phyloP scores from a whole-genome alignment of 2,888 invertebrate species.

The Cheilosia soror region DNA sequence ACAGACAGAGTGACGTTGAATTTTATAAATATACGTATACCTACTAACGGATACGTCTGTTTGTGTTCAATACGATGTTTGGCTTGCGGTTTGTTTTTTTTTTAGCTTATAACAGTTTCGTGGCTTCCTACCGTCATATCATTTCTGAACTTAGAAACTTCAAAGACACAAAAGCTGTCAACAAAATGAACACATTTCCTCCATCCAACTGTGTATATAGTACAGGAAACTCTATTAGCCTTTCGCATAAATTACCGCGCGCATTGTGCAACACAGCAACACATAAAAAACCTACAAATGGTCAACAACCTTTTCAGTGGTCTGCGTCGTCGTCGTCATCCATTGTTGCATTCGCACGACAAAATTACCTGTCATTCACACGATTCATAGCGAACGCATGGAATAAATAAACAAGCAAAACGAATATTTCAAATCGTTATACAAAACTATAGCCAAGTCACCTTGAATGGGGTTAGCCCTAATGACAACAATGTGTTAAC shows the following conservation, averaged over 20 bases:
- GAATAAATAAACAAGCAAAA: slow-evolving; percentile 19
- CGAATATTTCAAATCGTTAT: slow-evolving; percentile 6
- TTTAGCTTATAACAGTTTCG: no score
- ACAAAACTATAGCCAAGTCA: neutral
- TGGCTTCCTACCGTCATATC: no score
- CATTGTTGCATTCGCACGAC: slow-evolving; percentile 19
- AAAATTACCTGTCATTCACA: neutral
- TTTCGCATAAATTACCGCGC: slow-evolving; percentile 15
- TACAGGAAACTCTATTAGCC: slow-evolving; percentile 4
- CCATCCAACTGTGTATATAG: neutral
- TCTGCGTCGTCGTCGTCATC: neutral
- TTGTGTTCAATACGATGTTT: no score
- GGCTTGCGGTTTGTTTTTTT: no score
- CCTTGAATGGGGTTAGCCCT: slow-evolving; percentile 37
- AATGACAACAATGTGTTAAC: neutral
- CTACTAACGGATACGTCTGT: no score
- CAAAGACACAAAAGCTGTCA: neutral
- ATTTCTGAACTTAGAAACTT: no score
- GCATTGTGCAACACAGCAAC: slow-evolving; percentile 15
- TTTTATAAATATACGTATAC: no score
- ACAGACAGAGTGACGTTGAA: no score
- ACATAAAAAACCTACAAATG: neutral
- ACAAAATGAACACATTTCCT: neutral
- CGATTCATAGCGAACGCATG: neutral
- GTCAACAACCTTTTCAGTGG: slow-evolving; percentile 39